A percentile compares a stretch with the other conserved stretches of the same genome.
Evolutionary conservation across 1,140 invertebrate species (phyloP).

Genomic region (Sycophila sp.): DNA sequence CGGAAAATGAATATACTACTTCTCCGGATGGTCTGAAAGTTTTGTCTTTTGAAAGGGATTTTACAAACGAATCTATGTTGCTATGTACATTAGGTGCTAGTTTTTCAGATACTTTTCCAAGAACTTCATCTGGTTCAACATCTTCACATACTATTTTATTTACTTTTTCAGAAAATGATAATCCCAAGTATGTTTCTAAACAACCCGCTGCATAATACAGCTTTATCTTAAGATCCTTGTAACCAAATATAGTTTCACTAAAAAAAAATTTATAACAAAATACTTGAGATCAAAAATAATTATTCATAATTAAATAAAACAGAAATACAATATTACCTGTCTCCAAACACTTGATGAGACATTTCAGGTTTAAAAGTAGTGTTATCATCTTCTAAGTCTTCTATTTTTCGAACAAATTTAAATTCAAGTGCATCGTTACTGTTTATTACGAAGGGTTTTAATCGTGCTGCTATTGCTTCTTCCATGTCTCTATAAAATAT

Average conservation of each 20-base stretch:
- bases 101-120: constrained; percentile 73
- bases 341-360: constrained; percentile 94
- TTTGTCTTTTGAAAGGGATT: constrained; percentile 74
- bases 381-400: constrained; percentile 80
- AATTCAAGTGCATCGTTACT: constrained; percentile 81
- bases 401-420: constrained; percentile 76
- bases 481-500: constrained; percentile 53
- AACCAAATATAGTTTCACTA: constrained; percentile 94
- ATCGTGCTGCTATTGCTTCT: constrained; percentile 63
- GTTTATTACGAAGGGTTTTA: constrained; percentile 73
- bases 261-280: constrained; percentile 48
- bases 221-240: constrained; percentile 82
- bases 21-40: constrained; percentile 79
- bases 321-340: constrained; percentile 66
- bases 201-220: constrained; percentile 86
- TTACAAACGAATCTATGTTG: constrained; percentile 79
- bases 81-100: constrained; percentile 71
- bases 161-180: constrained; percentile 74
- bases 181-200: constrained; percentile 77
- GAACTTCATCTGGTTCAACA: constrained; percentile 84
- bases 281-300: constrained; percentile 3
- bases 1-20: constrained; percentile 71
- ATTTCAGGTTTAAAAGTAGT: constrained; percentile 84
- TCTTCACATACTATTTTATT: constrained; percentile 64
- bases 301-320: background rate